Evolutionary conservation across 1,140 invertebrate species (phyloP), one percentile per base, ranked within the genome.

Genomic region (Aphis gossypii): DNA sequence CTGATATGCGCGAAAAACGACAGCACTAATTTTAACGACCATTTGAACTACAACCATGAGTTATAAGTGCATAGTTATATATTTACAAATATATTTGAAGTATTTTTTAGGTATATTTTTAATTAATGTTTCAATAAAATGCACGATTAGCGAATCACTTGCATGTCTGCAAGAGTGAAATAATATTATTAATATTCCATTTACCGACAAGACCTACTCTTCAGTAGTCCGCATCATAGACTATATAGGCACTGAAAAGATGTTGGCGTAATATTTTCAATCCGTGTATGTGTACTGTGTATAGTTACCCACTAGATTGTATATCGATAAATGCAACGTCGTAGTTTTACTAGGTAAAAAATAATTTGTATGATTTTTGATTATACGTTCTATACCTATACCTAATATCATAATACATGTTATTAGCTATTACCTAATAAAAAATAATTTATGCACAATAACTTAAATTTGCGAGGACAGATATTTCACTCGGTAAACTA

Each of bases 341-440:
- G 14, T 18, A 14, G 60, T 68, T 68, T 68, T 68, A 18, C 60
- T 68, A 68, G 30, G 60, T 18, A n/a, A 68, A 68, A 68, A n/a
- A n/a, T 68, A 68, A 68, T n/a, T 68, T 68, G 30, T 68, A n/a
- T 14, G 11, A 68, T 68, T 68, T 68, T 68, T 68, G 60, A 68
- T 68, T 68, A 68, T 68, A n/a, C 60, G 60, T n/a, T 68, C 1
- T 30, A 18, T n/a, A 68, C 60, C 14, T 25, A 46, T 48, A 14
- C 60, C 60, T 68, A 68, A 68, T 68, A 68, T 14, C 60, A 68
- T 68, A 68, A 68, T 68, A 68, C 30, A 68, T 68, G 60, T 68
- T 68, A 68, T 68, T 68, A 68, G 60, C 60, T 68, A 68, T 68
- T 68, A 68, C 60, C 60, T 68, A 68, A 68, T 68, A 35, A 68